Evolutionary conservation across 2,888 invertebrate genomes (phyloP), one percentile per base, ranked within the genome.

Genomic region (Melinaea marsaeus): DNA sequence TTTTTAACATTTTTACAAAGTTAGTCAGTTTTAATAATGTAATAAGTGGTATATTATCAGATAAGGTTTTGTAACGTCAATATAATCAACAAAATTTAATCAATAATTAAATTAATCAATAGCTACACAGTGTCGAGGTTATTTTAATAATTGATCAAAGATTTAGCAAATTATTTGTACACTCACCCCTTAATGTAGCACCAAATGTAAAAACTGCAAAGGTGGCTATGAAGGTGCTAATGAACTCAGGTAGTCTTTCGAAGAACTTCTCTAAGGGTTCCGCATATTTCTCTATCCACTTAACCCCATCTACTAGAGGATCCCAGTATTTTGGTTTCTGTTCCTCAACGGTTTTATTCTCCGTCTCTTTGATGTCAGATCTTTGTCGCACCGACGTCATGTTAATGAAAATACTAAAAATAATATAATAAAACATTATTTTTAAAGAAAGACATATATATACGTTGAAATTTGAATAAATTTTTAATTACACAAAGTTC

Each of bases 181-280:
- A 75, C 73, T 70, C 78, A 94, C 94, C 94, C 86, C 93, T 90
- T 48, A 94, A 83, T 0, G 93, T 92, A 9, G 93, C 87, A 58
- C 94, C 94, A 55, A 94, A 86, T 13, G 92, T 85, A 75, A 94
- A 94, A 33, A 94, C 85, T 0, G 93, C 93, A 0, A 93, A 72
- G 0, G 93, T 92, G 0, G 92, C 93, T 13, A 94, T 83, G 60
- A 92, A 80, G 3, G 91, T 90, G 35, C 88, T 89, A 4, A 93
- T 74, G 65, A 88, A 90, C 4, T 88, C 86, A 0, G 94, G 94
- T 4, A 94, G 61, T 67, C 84, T 88, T 37, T 85, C 83, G 82
- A 93, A 94, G 71, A 92, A 83, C 65, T 89, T 91, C 59, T 92
- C 92, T 35, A 94, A 69, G 2, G 80, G 79, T 0, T 88, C 87